Base-by-base conservation (phyloP, 2,113 vertebrate genomes). In the Lichenostomus cassidix region DNA sequence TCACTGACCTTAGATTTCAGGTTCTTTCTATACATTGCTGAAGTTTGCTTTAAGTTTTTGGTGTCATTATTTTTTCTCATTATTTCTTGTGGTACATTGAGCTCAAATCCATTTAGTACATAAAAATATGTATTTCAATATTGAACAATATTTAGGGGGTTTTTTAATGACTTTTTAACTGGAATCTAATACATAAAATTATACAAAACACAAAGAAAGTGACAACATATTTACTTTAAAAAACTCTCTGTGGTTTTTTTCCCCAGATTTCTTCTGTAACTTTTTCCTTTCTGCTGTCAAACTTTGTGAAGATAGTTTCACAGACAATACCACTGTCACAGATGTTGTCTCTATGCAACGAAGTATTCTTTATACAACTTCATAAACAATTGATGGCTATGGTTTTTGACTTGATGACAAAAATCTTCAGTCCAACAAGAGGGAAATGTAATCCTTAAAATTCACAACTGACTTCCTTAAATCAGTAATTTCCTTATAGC, bases 351-450 rank as follows among this genome's bases (percentile, higher is more conserved):
- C 59, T 80, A 19, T 62, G 58, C 42, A 95, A 90, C 86, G 65
- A 95, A 96, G 65, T 73, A 95, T 87, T 82, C 63, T 47, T 82
- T 92, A 23, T 11, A 37, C 35, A 88, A 89, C 27, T 77, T 92
- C 90, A 74, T 29, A 83, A 91, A 94, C 49, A 49, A 89, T 27
- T 69, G 15, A 46, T 69, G 8, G n/a, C 28, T n/a, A 16, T 53
- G 23, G 5, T 5, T 69, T 80, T 62, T 70, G n/a, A 24, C 47
- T 69, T 69, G 65, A 60, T 50, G 42, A 52, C 33, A 27, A 75
- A 64, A 92, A 70, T 39, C 8, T 42, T 71, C 39, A 56, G 37
- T 49, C 59, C 56, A 85, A 35, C 68, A 90, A 46, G 33, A 39
- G 60, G 71, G 63, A 97, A 67, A 21, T 55, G 13, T 31, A 80